Evolutionary conservation across 2,888 invertebrate species (phyloP).

Genomic region (Pterobdella sp.): DNA sequence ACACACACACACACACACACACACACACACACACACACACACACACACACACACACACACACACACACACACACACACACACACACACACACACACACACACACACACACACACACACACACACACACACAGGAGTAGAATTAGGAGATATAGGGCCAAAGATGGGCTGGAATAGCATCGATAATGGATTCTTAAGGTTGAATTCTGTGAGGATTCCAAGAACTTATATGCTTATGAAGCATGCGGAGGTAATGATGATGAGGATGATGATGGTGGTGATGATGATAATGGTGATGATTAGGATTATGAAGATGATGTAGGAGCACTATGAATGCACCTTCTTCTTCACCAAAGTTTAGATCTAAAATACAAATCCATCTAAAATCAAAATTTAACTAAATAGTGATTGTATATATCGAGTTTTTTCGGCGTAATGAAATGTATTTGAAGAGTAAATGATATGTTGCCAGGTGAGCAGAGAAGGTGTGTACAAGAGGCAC

Average conservation of each 20-base stretch:
- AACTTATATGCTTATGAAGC: conserved; percentile 86
- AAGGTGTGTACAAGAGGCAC: not conserved
- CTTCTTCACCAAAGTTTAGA: too few relatives aligned
- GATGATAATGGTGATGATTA: not conserved
- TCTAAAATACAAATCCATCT: too few relatives aligned
- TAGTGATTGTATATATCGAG: too few relatives aligned
- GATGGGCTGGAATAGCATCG: conserved; percentile 79
- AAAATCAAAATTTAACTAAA: too few relatives aligned
- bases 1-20: too few relatives aligned
- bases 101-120: too few relatives aligned
- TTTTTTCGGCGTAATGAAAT: too few relatives aligned
- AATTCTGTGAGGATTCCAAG: conserved; percentile 79
- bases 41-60: too few relatives aligned
- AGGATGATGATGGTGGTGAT: not conserved
- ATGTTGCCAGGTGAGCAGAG: conserved; percentile 3
- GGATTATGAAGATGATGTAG: not conserved
- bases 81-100: too few relatives aligned
- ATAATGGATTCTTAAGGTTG: conserved; percentile 86
- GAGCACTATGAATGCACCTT: not conserved
- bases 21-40: too few relatives aligned
- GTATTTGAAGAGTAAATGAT: too few relatives aligned
- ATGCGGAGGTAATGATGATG: conserved; percentile 55
- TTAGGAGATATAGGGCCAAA: conserved; percentile 92
- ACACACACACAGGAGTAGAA: conserved; percentile 63
- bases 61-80: too few relatives aligned